Conservation (phyloP, 2,888 invertebrate species). For the Meteorus cinctellus region DNA sequence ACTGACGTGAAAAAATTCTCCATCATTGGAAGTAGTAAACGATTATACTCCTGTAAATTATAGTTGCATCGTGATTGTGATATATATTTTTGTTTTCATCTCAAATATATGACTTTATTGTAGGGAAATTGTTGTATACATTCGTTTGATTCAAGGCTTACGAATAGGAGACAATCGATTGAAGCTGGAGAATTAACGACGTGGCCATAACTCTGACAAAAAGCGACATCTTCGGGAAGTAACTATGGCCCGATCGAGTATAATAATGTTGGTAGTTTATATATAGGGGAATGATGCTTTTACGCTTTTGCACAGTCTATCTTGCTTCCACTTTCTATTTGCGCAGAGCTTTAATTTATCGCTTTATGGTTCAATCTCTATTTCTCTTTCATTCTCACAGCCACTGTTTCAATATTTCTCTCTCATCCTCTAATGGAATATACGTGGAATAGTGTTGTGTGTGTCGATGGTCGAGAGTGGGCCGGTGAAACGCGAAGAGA, state of each 20-base stretch:
- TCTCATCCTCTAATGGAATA: slow-evolving; percentile 9
- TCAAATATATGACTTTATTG: no score
- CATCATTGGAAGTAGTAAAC: no score
- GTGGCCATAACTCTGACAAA: slow-evolving; percentile 38
- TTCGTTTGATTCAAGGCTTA: background rate
- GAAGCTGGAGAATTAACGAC: slow-evolving; percentile 27
- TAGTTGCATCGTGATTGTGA: no score
- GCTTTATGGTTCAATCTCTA: slow-evolving; percentile 61
- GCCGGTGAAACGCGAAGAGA: slow-evolving; percentile 55
- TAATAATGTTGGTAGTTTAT: slow-evolving; percentile 65
- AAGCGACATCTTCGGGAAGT: slow-evolving; percentile 39
- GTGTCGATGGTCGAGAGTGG: slow-evolving; percentile 29
- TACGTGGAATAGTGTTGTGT: background rate
- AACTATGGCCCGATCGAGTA: slow-evolving; percentile 56
- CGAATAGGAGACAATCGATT: slow-evolving; percentile 30
- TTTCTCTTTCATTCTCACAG: slow-evolving; percentile 37
- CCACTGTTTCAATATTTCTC: slow-evolving; percentile 22
- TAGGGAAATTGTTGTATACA: background rate
- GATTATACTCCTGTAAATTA: no score
- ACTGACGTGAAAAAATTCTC: no score
- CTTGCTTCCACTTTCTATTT: slow-evolving; percentile 14
- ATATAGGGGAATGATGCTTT: slow-evolving; percentile 65
- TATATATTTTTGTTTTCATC: no score
- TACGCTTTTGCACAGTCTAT: slow-evolving; percentile 58
- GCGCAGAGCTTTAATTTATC: slow-evolving; percentile 66